Base-by-base conservation (phyloP, 2,888 invertebrate genomes). In the Platycheirus albimanus region DNA sequence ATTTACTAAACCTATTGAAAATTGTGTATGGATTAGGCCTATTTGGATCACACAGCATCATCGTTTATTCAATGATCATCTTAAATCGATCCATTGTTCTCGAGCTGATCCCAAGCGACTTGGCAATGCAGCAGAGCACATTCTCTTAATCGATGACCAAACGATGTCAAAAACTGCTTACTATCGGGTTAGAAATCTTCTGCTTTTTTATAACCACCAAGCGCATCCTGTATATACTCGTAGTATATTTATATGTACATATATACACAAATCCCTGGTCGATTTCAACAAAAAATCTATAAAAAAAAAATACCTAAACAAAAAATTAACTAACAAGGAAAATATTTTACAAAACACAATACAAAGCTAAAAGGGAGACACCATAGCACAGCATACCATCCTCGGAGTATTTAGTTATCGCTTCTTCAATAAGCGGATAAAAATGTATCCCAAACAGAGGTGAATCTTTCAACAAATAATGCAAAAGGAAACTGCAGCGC, bases 101-200 rank as follows among this genome's bases (percentile, higher is more conserved):
- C 51, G 5, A 15, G 41, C 36, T 41, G 41, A 41, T 38, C 63
- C 45, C 51, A 52, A 51, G 71, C 13, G 45, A 36, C 19, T 20
- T 24, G 3, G 38, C 19, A 11, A 41, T 41, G 33, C 43, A 58
- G 49, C 51, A 41, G 10, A 5, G 11, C 28, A 64, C 58, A 71
- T 72, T 71, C 61, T 19, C 83, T 83, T 77, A 83, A 83, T 78
- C 83, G 83, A 83, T 83, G 74, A 83, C 83, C 83, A 78, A 78
- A 64, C 69, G 74, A 83, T 83, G 83, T 83, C 77, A 83, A 83
- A 78, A 78, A 64, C 67, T 47, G 24, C 38, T 66, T 47, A 30
- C 78, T 83, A 83, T 83, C 83, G 64, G 45, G 51, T 64, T 74
- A 69, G 72, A 78, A 72, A 83, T 83, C 83, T 83, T 49, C 20